Percentiles rank a stretch among this genome's conserved stretches.
These are phyloP conservation scores for Natrix natrix DNA, from an alignment of 2,797 vertebrate species.

Conservation along the genomic window DNA sequence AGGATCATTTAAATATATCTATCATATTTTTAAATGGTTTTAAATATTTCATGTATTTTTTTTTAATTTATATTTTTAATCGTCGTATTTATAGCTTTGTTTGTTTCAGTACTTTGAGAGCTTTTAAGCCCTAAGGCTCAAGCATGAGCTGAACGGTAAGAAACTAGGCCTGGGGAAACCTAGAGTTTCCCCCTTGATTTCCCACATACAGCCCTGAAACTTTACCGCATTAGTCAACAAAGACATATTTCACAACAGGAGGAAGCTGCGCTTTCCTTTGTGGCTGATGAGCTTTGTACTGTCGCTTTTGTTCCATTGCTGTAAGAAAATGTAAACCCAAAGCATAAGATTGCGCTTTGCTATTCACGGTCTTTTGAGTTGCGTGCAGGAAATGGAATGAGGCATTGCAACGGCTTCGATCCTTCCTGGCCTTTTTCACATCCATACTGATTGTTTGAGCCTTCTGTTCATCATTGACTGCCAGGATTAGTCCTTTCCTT, in stretches of 20 bases:
- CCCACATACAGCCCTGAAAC: neutral
- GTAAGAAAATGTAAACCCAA: neutral
- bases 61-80: neutral
- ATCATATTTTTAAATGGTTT: neutral
- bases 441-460: neutral
- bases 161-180: neutral
- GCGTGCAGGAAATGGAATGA: neutral
- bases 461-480: neutral
- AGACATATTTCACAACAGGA: neutral
- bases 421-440: neutral
- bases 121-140: neutral
- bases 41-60: neutral
- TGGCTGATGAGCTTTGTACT: neutral
- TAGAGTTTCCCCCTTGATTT: neutral
- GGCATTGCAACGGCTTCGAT: neutral
- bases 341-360: neutral
- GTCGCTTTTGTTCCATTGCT: neutral
- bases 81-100: neutral
- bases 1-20: neutral
- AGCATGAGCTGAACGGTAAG: neutral
- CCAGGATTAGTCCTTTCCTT: neutral
- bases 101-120: neutral
- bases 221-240: neutral
- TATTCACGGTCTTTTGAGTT: neutral
- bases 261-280: neutral